These are phyloP conservation scores for Sinosuthora webbiana DNA, from an alignment of 2,113 vertebrate species.

Conservation along the genomic window DNA sequence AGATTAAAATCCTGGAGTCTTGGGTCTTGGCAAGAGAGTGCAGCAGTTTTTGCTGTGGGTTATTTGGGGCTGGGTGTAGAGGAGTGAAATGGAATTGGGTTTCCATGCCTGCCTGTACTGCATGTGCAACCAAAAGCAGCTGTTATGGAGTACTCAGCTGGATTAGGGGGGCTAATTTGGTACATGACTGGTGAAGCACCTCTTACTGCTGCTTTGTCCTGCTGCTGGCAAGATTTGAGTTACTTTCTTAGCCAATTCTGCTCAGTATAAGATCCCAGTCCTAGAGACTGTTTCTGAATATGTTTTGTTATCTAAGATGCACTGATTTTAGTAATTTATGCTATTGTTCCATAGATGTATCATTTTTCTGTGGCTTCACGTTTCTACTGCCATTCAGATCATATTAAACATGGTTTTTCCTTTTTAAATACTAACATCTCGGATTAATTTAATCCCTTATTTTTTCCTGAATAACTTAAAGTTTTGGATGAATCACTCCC, in stretches of 20 bases:
- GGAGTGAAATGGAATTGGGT: background rate
- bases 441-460: conserved; percentile 62
- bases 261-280: background rate
- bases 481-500: conserved; percentile 53
- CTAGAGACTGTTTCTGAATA: background rate
- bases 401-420: conserved; percentile 31
- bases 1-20: background rate
- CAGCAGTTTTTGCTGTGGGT: background rate
- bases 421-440: conserved; percentile 50
- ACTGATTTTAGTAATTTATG: background rate
- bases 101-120: background rate
- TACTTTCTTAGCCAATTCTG: background rate
- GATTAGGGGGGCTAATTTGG: background rate
- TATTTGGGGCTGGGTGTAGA: background rate
- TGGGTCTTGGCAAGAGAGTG: background rate
- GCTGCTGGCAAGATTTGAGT: background rate
- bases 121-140: background rate
- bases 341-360: conserved; percentile 16
- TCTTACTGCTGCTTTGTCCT: background rate
- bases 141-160: background rate
- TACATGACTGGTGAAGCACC: background rate
- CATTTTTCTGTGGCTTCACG: conserved; percentile 33
- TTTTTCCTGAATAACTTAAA: conserved; percentile 59
- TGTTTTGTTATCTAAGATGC: background rate
- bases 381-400: conserved; percentile 38